Conservation (phyloP, 2,888 invertebrate species). For the Cataglyphis albicans region DNA sequence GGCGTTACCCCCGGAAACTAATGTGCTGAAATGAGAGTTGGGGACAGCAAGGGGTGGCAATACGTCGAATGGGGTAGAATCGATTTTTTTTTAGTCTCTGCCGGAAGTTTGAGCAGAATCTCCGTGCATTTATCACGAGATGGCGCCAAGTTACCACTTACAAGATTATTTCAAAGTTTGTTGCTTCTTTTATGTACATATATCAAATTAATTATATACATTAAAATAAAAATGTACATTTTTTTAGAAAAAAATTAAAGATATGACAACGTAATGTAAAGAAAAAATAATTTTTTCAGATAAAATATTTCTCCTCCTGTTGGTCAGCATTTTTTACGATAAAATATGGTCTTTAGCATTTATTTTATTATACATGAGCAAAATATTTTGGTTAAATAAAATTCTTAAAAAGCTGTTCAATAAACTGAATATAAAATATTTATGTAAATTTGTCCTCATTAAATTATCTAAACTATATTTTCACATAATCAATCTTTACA, state of each 20-base stretch:
- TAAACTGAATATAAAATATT: background rate
- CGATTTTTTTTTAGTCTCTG: slow-evolving; percentile 75
- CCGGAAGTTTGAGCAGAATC: slow-evolving; percentile 71
- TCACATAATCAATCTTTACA: background rate
- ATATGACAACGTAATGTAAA: background rate
- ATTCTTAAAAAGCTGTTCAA: background rate
- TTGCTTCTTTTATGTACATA: background rate
- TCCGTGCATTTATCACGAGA: slow-evolving; percentile 74
- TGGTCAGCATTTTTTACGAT: background rate
- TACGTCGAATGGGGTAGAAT: slow-evolving; percentile 71
- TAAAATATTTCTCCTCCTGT: background rate
- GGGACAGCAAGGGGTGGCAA: slow-evolving; percentile 65
- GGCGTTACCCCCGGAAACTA: slow-evolving; percentile 77
- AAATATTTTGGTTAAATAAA: background rate
- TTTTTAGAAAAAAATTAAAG: background rate
- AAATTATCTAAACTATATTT: background rate
- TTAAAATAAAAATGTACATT: background rate
- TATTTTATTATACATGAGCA: background rate
- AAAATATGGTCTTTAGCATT: background rate
- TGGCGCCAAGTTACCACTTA: slow-evolving; percentile 76
- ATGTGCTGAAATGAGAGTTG: slow-evolving; percentile 65
- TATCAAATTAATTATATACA: background rate
- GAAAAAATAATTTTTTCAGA: background rate
- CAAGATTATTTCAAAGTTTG: slow-evolving; percentile 19
- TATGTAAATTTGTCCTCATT: background rate